Evolutionary conservation across 2,797 vertebrate species (phyloP).

Genomic region (Poeciliopsis turneri): DNA sequence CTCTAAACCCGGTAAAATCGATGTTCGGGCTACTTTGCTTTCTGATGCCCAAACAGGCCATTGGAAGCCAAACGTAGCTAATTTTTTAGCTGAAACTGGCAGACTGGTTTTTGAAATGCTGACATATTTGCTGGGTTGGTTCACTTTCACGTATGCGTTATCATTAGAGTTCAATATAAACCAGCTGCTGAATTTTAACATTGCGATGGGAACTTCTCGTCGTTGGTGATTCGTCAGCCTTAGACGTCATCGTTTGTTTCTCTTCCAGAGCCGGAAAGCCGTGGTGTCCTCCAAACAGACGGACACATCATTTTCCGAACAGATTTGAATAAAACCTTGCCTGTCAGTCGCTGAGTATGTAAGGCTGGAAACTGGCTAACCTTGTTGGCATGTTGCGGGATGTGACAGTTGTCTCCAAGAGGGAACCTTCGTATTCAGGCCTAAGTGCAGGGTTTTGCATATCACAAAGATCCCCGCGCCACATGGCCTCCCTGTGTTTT

Average conservation of each 20-base stretch:
- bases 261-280: constrained; percentile 24
- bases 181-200: constrained; percentile 43
- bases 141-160: constrained; percentile 25
- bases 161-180: constrained; percentile 40
- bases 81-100: constrained; percentile 38
- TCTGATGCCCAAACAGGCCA: constrained; percentile 30
- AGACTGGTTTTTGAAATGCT: constrained; percentile 47
- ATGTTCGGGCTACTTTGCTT: constrained; percentile 55
- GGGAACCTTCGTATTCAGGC: constrained; percentile 48
- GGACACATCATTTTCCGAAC: constrained; percentile 62
- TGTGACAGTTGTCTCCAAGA: constrained; percentile 51
- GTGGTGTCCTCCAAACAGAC: constrained; percentile 55
- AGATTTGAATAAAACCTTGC: constrained; percentile 68
- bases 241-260: constrained; percentile 23
- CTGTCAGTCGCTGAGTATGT: constrained; percentile 46
- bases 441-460: constrained; percentile 11
- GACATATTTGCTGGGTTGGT: constrained; percentile 35
- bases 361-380: constrained; percentile 55
- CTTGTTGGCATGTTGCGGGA: constrained; percentile 65
- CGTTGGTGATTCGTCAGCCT: constrained; percentile 33
- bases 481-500: constrained; percentile 33
- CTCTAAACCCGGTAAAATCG: constrained; percentile 21
- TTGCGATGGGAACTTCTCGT: constrained; percentile 23
- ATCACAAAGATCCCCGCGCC: constrained; percentile 33
- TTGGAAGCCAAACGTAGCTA: constrained; percentile 45